Conservation (phyloP, 1,140 invertebrate genomes). For the Pectinophora gossypiella region DNA sequence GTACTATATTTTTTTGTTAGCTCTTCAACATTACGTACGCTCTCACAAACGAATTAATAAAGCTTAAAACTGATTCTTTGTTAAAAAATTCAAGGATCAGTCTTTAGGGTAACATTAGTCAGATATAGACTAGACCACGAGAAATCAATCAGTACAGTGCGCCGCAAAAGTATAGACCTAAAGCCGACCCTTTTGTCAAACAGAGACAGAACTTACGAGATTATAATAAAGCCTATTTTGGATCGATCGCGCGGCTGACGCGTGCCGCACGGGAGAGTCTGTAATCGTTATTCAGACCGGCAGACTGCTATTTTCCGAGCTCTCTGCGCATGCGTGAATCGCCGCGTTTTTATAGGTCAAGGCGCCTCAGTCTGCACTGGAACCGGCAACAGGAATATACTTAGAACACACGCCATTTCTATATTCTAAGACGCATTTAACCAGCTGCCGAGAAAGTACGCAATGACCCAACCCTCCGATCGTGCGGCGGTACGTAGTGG, state of each 20-base stretch:
- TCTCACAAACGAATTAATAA: too few species aligned
- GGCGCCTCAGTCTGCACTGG: slow-evolving; percentile 58
- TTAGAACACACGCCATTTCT: slow-evolving; percentile 46
- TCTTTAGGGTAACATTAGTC: not conserved
- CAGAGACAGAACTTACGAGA: not conserved
- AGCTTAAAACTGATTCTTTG: too few species aligned
- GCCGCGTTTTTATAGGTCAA: slow-evolving; percentile 54
- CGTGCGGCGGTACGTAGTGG: too few species aligned
- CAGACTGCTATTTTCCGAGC: slow-evolving; percentile 47
- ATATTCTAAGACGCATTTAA: not conserved
- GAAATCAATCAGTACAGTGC: slow-evolving; percentile 20
- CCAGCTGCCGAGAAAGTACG: not conserved
- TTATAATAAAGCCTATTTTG: not conserved
- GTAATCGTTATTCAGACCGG: slow-evolving; percentile 65
- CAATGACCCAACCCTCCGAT: not conserved
- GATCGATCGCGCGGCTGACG: not conserved
- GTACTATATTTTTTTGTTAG: too few species aligned
- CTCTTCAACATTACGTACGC: too few species aligned
- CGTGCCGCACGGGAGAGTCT: slow-evolving; percentile 38
- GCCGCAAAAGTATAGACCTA: not conserved
- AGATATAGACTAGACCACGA: slow-evolving; percentile 24
- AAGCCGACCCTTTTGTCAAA: not conserved
- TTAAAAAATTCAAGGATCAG: too few species aligned
- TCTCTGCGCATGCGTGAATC: slow-evolving; percentile 54
- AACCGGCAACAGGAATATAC: slow-evolving; percentile 45